A percentile compares a stretch with the other conserved stretches of the same genome.
Conservation (phyloP, 2,888 invertebrate genomes). For the Tenthredo distinguenda region DNA sequence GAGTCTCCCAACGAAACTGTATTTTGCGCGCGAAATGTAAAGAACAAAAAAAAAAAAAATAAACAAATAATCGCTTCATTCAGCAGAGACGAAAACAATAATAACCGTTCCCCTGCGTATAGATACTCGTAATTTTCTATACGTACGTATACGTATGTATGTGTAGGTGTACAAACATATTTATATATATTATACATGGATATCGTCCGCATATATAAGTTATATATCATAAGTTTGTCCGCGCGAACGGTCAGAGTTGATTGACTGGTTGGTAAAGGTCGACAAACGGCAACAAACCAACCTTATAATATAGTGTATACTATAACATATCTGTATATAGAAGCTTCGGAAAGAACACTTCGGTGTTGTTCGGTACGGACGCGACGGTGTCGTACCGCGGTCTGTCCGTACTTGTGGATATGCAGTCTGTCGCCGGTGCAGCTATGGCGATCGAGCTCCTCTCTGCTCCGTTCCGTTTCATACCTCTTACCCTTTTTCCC, state of each 20-base stretch:
- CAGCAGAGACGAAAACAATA: not conserved
- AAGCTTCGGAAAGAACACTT: not conserved
- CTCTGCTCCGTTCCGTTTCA: not conserved
- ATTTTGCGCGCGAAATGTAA: too few relatives aligned
- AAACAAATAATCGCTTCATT: not conserved
- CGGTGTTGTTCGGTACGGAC: not conserved
- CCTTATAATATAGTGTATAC: not conserved
- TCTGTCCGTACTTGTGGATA: not conserved
- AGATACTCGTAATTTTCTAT: not conserved
- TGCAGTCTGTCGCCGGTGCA: not conserved
- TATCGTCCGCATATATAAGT: not conserved
- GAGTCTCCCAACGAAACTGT: too few relatives aligned
- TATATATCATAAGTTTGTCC: not conserved
- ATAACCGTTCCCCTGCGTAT: slow-evolving; percentile 2
- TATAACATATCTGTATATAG: not conserved
- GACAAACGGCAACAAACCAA: slow-evolving; percentile 13
- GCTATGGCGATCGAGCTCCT: not conserved
- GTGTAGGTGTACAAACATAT: too few relatives aligned
- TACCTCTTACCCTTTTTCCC: not conserved
- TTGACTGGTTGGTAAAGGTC: slow-evolving; percentile 1
- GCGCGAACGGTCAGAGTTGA: slow-evolving; percentile 7
- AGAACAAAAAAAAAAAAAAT: not conserved
- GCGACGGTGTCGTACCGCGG: not conserved
- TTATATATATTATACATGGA: not conserved
- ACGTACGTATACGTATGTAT: not conserved